Evolutionary conservation across 2,113 vertebrate species (phyloP).

Genomic region (Phylloscopus trochiloides): DNA sequence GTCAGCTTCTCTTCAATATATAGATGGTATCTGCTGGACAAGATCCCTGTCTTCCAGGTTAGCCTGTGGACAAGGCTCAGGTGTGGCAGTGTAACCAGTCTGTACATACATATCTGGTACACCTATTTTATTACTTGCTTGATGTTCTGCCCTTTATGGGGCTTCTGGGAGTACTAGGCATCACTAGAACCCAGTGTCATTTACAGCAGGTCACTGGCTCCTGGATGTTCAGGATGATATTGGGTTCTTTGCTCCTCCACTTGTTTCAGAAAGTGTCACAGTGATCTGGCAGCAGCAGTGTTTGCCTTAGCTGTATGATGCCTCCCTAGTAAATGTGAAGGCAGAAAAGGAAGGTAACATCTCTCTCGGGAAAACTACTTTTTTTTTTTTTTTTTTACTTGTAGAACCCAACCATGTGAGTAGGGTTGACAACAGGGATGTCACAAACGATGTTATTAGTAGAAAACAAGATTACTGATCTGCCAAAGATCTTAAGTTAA

Average conservation of each 20-base stretch:
- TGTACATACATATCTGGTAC: background rate
- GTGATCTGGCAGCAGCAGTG: background rate
- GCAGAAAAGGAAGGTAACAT: background rate
- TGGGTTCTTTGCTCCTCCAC: background rate
- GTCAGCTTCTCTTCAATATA: background rate
- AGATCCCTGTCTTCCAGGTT: background rate
- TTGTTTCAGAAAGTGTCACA: background rate
- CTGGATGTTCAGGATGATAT: background rate
- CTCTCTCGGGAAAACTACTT: background rate
- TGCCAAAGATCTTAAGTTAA: background rate
- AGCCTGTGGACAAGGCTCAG: background rate
- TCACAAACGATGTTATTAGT: background rate
- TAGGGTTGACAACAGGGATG: background rate
- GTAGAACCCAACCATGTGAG: background rate
- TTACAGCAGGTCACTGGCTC: background rate
- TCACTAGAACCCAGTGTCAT: background rate
- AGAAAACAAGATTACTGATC: background rate
- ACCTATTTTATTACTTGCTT: background rate
- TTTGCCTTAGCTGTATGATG: background rate
- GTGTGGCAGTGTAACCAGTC: background rate
- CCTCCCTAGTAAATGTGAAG: background rate
- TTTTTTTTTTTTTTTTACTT: background rate
- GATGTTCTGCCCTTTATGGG: background rate
- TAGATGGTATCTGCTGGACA: background rate
- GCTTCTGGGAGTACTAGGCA: background rate